Evolutionary conservation across 1,140 invertebrate species (phyloP), one percentile per base, ranked within the genome.

Genomic region (Plutomurus gul): DNA sequence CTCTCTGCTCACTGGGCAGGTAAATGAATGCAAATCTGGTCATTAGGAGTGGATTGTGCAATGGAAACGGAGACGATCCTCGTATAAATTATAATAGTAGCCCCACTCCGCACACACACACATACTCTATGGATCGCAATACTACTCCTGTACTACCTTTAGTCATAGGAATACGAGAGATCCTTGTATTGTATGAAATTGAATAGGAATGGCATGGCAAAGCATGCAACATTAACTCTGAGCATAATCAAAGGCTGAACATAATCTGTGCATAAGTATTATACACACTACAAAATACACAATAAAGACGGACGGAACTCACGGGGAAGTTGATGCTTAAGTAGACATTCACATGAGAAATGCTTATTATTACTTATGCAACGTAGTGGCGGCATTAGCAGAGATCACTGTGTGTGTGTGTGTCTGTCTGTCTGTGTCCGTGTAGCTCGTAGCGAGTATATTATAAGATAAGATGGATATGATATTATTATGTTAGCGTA

Each of bases 21-120:
- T 56, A 70, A 79, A 75, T 79, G 65, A 79, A 79, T 79, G 78
- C 78, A 79, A 79, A 79, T 79, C 78, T 76, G 51, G 75, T 77
- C 51, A 77, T 77, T 77, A 77, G 51, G 56, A 27, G 39, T 51
- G 39, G 46, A 37, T 51, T 49, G 49, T 37, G 47, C 47, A 37
- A 56, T 51, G 27, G 47, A 39, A 56, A 27, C 36, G 46, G 74
- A 76, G 27, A 36, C 30, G 56, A 30, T 46, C 39, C 39, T 74
- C 49, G 27, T 46, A 46, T 18, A 74, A 46, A 46, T 47, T 30
- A 74, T 74, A 46, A 74, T 74, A 74, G n/a, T 74, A 46, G 30
- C 72, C 49, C 43, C 72, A 16, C 56, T 47, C 7, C 20, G 43
- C 49, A 16, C 25, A 46, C 25, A 13, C 33, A 25, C 25, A 10